phyloP scores from a whole-genome alignment of 2,113 vertebrate genomes.

The Deroptyus accipitrinus region DNA sequence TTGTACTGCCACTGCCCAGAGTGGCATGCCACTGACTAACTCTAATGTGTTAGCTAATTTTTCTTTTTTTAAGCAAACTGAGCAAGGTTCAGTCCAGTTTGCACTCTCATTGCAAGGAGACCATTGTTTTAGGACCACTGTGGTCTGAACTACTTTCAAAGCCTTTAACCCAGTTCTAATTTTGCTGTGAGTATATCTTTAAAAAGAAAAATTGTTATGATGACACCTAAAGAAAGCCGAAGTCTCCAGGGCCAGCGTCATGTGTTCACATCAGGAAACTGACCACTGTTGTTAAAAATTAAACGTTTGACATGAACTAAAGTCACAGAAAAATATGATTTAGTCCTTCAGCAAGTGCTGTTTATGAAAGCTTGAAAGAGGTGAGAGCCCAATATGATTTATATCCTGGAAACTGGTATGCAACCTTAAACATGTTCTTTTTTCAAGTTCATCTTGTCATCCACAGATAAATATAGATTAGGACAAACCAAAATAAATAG shows the following conservation, averaged over 20 bases:
- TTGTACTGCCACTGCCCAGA: background rate
- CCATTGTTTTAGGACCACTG: background rate
- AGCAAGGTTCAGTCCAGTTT: constrained; percentile 10
- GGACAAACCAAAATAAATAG: constrained; percentile 88
- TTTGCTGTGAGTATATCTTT: constrained; percentile 4
- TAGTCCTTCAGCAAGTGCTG: constrained; percentile 39
- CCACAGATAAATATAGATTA: constrained; percentile 89
- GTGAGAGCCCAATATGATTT: constrained; percentile 53
- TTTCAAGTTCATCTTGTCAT: constrained; percentile 87
- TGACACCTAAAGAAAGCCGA: constrained; percentile 51
- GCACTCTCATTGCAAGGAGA: background rate
- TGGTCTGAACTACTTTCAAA: constrained; percentile 45
- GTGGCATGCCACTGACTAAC: background rate
- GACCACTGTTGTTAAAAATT: constrained; percentile 56
- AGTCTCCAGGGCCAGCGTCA: background rate
- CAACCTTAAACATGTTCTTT: constrained; percentile 74
- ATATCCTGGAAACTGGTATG: constrained; percentile 66
- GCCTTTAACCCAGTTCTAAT: constrained; percentile 42
- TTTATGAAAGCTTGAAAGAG: constrained; percentile 59
- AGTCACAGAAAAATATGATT: constrained; percentile 59
- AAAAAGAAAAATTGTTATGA: constrained; percentile 48
- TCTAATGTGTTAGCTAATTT: background rate
- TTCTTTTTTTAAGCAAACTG: background rate
- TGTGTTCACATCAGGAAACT: constrained; percentile 36
- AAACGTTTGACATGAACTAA: constrained; percentile 53